Conservation (phyloP, 2,113 vertebrate genomes). For the Cisticola juncidis region DNA sequence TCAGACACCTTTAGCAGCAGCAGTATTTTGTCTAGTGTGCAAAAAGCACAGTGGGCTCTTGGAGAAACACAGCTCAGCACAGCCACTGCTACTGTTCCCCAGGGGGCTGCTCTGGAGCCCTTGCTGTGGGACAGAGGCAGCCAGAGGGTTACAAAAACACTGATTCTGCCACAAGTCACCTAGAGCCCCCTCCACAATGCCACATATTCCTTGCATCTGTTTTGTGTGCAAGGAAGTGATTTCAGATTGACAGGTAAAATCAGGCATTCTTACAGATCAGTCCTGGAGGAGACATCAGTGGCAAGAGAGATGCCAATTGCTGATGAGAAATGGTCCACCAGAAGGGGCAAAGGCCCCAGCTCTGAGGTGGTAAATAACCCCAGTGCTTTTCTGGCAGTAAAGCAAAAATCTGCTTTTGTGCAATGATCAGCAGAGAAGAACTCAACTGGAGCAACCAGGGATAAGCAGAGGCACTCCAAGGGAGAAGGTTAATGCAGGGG, state of each 20-base stretch:
- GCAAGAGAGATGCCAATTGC: background rate
- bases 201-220: rapidly evolving
- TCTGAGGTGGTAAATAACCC: constrained; percentile 16
- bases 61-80: background rate
- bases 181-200: background rate
- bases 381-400: background rate
- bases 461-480: background rate
- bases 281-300: background rate
- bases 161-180: background rate
- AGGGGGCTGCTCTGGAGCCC: rapidly evolving
- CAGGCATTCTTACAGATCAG: background rate
- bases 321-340: constrained; percentile 6
- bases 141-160: background rate
- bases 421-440: constrained; percentile 30
- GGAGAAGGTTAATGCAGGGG: background rate
- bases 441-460: background rate
- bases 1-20: background rate
- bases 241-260: background rate
- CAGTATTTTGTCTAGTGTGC: background rate
- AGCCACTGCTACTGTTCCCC: background rate
- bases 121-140: background rate
- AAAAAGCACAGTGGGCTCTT: background rate
- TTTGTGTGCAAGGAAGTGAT: background rate
- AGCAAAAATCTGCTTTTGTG: constrained; percentile 10
- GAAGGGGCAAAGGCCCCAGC: background rate